phyloP scores from a whole-genome alignment of 2,113 vertebrate species.

The Lichenostomus cassidix region DNA sequence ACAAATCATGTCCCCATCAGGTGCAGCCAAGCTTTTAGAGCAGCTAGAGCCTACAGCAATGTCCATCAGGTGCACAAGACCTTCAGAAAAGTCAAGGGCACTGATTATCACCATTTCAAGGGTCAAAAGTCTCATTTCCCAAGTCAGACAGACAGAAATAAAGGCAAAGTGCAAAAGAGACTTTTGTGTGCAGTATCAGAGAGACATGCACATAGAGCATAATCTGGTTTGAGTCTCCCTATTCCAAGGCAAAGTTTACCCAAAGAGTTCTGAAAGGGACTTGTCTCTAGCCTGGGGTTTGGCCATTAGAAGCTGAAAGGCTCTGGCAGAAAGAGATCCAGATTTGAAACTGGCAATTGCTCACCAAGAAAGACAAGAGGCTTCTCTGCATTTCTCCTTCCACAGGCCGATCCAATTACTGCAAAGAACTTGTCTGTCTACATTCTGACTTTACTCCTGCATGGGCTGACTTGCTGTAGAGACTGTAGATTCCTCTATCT shows the following conservation, averaged over 20 bases:
- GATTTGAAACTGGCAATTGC: background rate
- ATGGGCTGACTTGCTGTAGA: background rate
- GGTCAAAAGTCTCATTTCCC: background rate
- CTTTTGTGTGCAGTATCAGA: background rate
- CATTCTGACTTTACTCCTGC: background rate
- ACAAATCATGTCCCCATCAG: rapidly evolving
- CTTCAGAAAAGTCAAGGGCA: background rate
- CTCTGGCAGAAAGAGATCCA: background rate
- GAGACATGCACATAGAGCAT: rapidly evolving
- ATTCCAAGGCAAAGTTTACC: background rate
- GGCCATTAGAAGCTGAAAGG: background rate
- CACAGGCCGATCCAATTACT: background rate
- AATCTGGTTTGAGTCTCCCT: background rate
- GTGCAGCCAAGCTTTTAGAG: background rate
- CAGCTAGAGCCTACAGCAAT: background rate
- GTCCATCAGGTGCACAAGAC: background rate
- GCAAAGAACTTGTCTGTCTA: background rate
- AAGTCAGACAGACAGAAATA: background rate
- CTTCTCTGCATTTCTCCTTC: background rate
- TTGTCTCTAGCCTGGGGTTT: background rate
- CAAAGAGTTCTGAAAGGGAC: background rate
- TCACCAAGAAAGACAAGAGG: background rate
- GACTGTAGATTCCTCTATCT: background rate
- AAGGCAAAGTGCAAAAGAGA: background rate
- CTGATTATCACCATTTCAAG: background rate